Evolutionary conservation across 2,888 invertebrate genomes (phyloP), one percentile per base, ranked within the genome.

Genomic region (Tiliacea aurago): DNA sequence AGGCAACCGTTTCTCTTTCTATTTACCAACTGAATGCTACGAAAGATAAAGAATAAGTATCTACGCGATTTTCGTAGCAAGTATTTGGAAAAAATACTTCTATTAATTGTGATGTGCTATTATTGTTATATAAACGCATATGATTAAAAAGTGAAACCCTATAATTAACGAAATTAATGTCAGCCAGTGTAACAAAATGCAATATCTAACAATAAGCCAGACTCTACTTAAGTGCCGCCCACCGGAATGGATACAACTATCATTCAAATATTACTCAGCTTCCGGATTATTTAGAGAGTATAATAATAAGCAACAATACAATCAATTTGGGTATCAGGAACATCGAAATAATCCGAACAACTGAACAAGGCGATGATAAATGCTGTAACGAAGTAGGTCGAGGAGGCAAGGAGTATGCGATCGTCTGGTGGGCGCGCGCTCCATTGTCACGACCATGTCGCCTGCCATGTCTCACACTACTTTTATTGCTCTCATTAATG

Each of bases 271-370:
- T 87, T 86, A 87, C 77, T 88, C 84, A 84, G 83, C 81, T 77
- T 78, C 73, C 71, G 73, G 70, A 82, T 65, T 81, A 83, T 86
- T 86, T 76, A 82, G 74, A 77, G 70, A 83, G 69, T 77, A 72
- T 51, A 63, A 28, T 63, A 47, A 28, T 28, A n/a, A 28, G 28
- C 81, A 81, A 91, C 91, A 92, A 91, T 91, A 85, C 87, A 92
- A 94, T 93, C 93, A 88, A 93, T 90, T 89, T 92, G 87, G 91
- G 92, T 90, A 93, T 93, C 93, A 92, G 88, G 92, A 89, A 88
- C 92, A 76, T 69, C 73, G 62, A 75, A 85, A 80, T 84, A 74
- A 83, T 76, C 73, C 72, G 72, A 73, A 79, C 66, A 68, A 70
- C 75, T 73, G 72, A 74, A 81, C 70, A 74, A 73, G 65, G 78